These are phyloP conservation scores for Actinia tenebrosa DNA, from an alignment of 64 coral and sea anemone genomes.

Conservation along the genomic window DNA sequence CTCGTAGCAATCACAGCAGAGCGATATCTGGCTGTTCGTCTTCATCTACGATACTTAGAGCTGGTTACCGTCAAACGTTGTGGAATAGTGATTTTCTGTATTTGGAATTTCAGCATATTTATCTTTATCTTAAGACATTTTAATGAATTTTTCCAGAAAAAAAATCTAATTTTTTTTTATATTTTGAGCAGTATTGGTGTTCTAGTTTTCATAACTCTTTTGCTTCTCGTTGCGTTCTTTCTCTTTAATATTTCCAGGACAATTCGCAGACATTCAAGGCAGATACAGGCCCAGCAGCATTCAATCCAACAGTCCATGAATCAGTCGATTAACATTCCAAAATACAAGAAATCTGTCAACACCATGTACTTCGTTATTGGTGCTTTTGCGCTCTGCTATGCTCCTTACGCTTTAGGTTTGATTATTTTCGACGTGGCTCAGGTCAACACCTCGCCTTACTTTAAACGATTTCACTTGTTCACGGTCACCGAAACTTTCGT, in stretches of 20 bases:
- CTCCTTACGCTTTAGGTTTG: not conserved
- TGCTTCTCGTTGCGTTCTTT: not conserved
- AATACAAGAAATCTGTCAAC: constrained; percentile 1
- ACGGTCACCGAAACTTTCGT: not conserved
- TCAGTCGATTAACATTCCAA: not conserved
- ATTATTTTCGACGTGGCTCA: not conserved
- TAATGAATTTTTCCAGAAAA: not conserved
- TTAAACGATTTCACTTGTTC: not conserved
- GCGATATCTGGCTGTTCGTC: not conserved
- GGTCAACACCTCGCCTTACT: not conserved
- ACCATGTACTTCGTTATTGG: constrained; percentile 10
- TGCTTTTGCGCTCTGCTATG: not conserved
- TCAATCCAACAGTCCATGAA: not conserved
- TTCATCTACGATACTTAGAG: not conserved
- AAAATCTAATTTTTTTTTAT: not conserved
- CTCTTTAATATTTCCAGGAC: not conserved
- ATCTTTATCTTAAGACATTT: constrained; percentile 2
- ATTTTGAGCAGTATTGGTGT: not conserved
- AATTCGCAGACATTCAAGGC: not conserved
- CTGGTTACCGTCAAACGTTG: not conserved
- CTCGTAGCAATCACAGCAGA: not conserved
- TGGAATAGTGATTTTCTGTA: not conserved
- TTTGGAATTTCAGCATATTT: not conserved
- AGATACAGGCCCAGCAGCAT: not conserved
- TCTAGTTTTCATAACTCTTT: not conserved